These are phyloP conservation scores for Acipenser oxyrinchus DNA, from an alignment of 2,797 vertebrate species.

Conservation along the genomic window DNA sequence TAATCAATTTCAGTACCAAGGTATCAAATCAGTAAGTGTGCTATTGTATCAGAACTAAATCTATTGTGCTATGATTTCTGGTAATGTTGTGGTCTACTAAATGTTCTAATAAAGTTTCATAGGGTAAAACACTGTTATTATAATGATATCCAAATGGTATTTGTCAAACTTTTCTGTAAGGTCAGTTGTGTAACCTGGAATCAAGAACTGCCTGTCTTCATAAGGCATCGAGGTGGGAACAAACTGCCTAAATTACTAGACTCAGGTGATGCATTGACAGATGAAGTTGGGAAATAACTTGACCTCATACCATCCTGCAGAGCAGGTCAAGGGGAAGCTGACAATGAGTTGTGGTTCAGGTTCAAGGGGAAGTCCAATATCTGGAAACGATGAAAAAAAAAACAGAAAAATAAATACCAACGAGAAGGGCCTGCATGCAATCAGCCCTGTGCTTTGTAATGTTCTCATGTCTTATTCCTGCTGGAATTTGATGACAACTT, in stretches of 20 bases:
- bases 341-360: conserved; percentile 10
- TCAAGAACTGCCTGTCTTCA: too few species aligned
- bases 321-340: background rate
- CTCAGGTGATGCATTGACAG: background rate
- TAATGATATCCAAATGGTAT: too few species aligned
- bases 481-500: conserved; percentile 57
- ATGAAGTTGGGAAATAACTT: background rate
- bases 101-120: too few species aligned
- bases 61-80: too few species aligned
- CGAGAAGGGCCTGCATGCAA: conserved; percentile 35
- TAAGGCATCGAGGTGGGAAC: too few species aligned
- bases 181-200: too few species aligned
- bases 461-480: conserved; percentile 38
- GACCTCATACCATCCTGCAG: background rate
- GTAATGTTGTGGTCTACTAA: too few species aligned
- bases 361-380: conserved; percentile 28
- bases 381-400: conserved; percentile 25
- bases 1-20: too few species aligned
- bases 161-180: too few species aligned
- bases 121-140: too few species aligned
- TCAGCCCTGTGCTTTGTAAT: conserved; percentile 27
- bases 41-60: too few species aligned
- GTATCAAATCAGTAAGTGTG: too few species aligned
- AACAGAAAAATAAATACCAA: conserved; percentile 16
- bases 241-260: background rate